Base-by-base conservation (phyloP, 1,140 invertebrate genomes). In the Bombus sibiricus region DNA sequence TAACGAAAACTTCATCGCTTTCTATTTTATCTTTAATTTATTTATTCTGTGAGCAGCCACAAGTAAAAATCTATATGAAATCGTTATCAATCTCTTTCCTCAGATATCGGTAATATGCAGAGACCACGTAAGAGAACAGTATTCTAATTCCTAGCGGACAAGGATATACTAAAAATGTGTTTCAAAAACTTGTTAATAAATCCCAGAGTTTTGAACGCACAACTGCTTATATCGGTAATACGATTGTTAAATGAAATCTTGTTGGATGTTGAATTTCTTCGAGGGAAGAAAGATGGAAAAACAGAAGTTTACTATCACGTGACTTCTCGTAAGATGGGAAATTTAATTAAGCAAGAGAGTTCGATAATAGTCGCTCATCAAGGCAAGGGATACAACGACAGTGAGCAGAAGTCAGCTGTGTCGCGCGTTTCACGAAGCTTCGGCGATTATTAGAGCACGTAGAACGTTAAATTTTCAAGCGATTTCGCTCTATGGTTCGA, bases 401-500 rank as follows among this genome's bases (percentile, higher is more conserved):
- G 25, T 2, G n/a, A 62, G 12, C 47, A 41, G 39, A 72, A 73
- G 47, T 43, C 59, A 39, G 28, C 28, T 12, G 41, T 22, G 37
- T 5, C n/a, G 32, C 32, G 13, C 39, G 53, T 74, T 43, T n/a
- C 69, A 22, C 12, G 12, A 9, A 9, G 59, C 10, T 25, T 15
- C 34, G 34, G 22, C 66, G 75, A 83, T 78, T 78, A 83, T 78
- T 59, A 53, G n/a, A 18, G 28, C 75, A 43, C 66, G 53, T 78
- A n/a, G 53, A 69, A 41, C 39, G 64, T 79, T 79, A 79, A 43
- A 79, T 71, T 84, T 84, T 69, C 75, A 37, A 37, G 53, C 74
- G 75, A 32, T 83, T 28, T 41, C 81, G 18, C 62, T 28, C 2
- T 18, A 32, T 4, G 62, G 10, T 78, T 53, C 74, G 22, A 41